These are phyloP conservation scores for Enteromius treurensis DNA, from an alignment of 2,797 vertebrate genomes.

Conservation along the genomic window DNA sequence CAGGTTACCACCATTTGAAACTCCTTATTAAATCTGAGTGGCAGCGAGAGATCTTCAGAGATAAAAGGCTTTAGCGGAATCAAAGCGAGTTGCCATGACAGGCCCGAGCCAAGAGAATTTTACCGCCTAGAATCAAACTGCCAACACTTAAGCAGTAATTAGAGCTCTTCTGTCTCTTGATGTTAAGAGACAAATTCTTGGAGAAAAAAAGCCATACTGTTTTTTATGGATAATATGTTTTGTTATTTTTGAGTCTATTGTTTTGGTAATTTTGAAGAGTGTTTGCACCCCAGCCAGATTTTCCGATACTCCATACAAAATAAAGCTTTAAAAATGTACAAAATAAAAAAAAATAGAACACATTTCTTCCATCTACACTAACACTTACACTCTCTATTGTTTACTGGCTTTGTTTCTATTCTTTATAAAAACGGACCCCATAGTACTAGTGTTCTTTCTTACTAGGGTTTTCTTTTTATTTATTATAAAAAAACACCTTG, in stretches of 20 bases:
- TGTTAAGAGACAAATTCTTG: not conserved
- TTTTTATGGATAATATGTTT: not conserved
- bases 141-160: conserved; percentile 34
- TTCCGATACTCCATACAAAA: not conserved
- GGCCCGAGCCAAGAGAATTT: conserved; percentile 33
- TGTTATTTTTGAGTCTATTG: not conserved
- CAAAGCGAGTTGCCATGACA: conserved; percentile 49
- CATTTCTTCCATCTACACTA: too few species aligned
- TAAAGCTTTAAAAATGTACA: not conserved
- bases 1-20: conserved; percentile 47
- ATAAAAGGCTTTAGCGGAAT: conserved; percentile 56
- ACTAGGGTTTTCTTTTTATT: too few species aligned
- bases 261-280: not conserved
- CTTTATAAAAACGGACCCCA: too few species aligned
- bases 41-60: conserved; percentile 43
- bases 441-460: too few species aligned
- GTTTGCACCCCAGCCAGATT: not conserved
- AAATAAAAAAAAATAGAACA: too few species aligned
- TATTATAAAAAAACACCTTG: too few species aligned
- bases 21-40: conserved; percentile 43
- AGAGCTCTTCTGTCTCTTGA: not conserved
- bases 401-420: too few species aligned
- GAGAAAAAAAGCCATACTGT: not conserved
- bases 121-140: conserved; percentile 41
- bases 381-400: too few species aligned